Percentiles rank a stretch among this genome's conserved stretches.
Evolutionary conservation across 2,113 vertebrate genomes (phyloP).

Genomic region (Megaleporinus macrocephalus): DNA sequence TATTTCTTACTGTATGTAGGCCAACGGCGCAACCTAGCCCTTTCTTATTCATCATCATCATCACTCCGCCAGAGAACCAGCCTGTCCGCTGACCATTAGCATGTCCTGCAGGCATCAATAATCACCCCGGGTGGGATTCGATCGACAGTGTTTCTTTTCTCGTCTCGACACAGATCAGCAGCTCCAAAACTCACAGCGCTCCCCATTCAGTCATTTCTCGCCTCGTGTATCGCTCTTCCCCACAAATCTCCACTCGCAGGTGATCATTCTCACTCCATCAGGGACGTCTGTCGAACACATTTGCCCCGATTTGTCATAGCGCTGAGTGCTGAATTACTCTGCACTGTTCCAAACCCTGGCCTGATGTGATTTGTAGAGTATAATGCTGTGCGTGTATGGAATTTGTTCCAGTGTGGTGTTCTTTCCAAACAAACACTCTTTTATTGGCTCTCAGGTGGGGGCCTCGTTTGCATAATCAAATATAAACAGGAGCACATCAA

Average conservation of each 20-base stretch:
- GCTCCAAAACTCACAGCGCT: background rate
- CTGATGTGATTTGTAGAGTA: constrained; percentile 9
- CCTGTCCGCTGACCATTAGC: background rate
- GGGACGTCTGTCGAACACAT: background rate
- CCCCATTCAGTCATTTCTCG: background rate
- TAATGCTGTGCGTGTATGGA: background rate
- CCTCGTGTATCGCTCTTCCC: background rate
- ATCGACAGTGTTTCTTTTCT: background rate
- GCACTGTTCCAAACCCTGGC: background rate
- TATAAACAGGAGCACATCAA: background rate
- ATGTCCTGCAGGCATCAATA: constrained; percentile 13
- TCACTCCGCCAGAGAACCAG: background rate
- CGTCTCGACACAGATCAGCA: background rate
- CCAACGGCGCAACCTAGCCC: constrained; percentile 7
- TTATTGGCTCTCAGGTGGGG: background rate
- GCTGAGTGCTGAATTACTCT: background rate
- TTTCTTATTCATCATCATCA: constrained; percentile 19
- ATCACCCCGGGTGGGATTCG: constrained; percentile 18
- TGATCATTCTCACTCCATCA: background rate
- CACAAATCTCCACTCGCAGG: background rate
- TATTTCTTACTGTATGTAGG: too few species aligned
- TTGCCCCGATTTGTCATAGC: constrained; percentile 2
- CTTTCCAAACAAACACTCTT: background rate
- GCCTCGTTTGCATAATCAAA: constrained; percentile 13
- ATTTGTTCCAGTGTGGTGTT: background rate